Base-by-base conservation (phyloP, 2,797 vertebrate species). In the Centropyge bicolor region DNA sequence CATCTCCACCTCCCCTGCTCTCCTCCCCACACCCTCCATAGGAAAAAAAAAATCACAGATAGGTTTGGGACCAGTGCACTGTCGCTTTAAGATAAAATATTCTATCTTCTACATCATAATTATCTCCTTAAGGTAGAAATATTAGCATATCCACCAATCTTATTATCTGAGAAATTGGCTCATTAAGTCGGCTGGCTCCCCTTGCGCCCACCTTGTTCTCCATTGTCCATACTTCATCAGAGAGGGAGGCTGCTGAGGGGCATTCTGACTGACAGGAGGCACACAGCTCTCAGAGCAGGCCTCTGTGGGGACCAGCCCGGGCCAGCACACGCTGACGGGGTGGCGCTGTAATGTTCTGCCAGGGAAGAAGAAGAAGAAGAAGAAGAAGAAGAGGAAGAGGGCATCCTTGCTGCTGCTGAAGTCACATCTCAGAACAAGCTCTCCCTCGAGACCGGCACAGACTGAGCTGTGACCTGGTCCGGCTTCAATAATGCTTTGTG, bases 51-150 rank as follows among this genome's bases (percentile, higher is more conserved):
- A 86, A 70, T 76, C 60, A 68, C 63, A 86, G 86, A 91, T 92
- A 86, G 88, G 90, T 90, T 91, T 92, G 91, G 93, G 93, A 94
- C 93, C 71, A 68, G 78, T 72, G 86, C 86, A 86, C 94, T 95
- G 94, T 94, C 88, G 89, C 95, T 96, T 96, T 96, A 95, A 95
- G 93, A 95, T 95, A 95, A 95, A 94, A 95, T 94, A 95, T 95
- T 95, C 94, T 94, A 95, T 96, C 95, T 94, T 94, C 94, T 91
- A 95, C 95, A 96, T 95, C 95, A 95, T 96, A 96, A 96, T 96
- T 96, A 96, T 96, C 95, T 96, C 96, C 96, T 96, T 96, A 96
- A 96, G 96, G 96, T 96, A 96, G 95, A 96, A 94, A 96, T 95
- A 96, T 96, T 96, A 96, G 95, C 96, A 96, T 96, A 96, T 95